Evolutionary conservation across 2,797 vertebrate genomes (phyloP).

Genomic region (Anabacerthia variegaticeps): DNA sequence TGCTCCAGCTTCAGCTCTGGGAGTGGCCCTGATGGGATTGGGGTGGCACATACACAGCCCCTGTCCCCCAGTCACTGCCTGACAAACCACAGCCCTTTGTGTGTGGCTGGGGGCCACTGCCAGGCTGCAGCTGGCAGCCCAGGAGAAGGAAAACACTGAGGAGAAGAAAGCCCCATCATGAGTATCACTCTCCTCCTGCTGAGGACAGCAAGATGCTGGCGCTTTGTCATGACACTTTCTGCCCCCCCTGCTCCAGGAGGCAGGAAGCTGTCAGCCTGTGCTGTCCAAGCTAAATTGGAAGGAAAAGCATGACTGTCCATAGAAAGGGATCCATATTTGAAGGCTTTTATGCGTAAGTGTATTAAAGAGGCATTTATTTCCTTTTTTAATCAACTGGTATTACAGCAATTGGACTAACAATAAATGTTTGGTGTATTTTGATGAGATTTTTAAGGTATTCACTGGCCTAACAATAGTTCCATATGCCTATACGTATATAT

Average conservation of each 20-base stretch:
- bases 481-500: too few relatives aligned
- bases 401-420: neutral
- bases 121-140: neutral
- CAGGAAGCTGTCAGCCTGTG: neutral
- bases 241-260: neutral
- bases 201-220: neutral
- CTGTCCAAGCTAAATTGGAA: neutral
- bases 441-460: neutral
- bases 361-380: neutral
- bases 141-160: neutral
- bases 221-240: neutral
- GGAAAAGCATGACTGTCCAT: neutral
- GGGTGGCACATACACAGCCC: neutral
- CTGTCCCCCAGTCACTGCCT: neutral
- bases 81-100: neutral
- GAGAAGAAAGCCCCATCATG: neutral
- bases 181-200: neutral
- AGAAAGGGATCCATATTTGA: neutral
- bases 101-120: neutral
- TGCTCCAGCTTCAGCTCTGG: neutral
- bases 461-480: neutral
- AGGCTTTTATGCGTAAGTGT: neutral
- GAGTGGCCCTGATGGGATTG: accelerated
- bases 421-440: neutral
- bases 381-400: neutral